Evolutionary conservation across 2,888 invertebrate species (phyloP).

Genomic region (Branchellion lobata): DNA sequence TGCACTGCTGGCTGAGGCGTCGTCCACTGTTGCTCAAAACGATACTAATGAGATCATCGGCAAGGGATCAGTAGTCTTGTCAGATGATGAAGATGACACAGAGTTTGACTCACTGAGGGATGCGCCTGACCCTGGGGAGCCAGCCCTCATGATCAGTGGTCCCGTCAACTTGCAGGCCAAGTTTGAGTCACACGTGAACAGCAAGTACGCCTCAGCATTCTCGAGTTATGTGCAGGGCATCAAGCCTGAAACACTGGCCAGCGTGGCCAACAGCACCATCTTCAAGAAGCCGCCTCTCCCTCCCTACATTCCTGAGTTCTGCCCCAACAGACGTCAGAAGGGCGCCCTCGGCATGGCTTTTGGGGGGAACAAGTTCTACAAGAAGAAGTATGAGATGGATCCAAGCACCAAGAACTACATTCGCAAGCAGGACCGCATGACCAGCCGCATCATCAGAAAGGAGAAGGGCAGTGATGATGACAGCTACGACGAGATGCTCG

Average conservation of each 20-base stretch:
- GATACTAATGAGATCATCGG: constrained; percentile 23
- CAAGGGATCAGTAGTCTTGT: constrained; percentile 9
- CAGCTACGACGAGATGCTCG: constrained; percentile 38
- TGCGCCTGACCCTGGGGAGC: constrained; percentile 1
- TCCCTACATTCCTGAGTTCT: constrained; percentile 58
- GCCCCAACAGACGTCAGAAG: constrained; percentile 51
- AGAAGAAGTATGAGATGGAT: constrained; percentile 10
- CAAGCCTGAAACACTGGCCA: constrained; percentile 59
- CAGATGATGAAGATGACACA: constrained; percentile 45
- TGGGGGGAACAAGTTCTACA: constrained; percentile 11
- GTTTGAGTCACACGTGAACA: neutral
- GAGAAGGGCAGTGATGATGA: constrained; percentile 44
- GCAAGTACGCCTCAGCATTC: constrained; percentile 50
- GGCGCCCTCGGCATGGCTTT: constrained; percentile 13
- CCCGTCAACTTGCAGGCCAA: neutral
- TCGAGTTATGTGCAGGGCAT: constrained; percentile 58
- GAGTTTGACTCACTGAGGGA: constrained; percentile 41
- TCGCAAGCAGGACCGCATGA: constrained; percentile 1
- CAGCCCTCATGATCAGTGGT: neutral
- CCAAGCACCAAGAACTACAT: neutral
- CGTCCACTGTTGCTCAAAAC: constrained; percentile 41
- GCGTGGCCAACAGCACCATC: constrained; percentile 56
- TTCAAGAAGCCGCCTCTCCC: constrained; percentile 57
- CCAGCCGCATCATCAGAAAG: constrained; percentile 11
- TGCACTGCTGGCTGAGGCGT: constrained; percentile 42